Evolutionary conservation across 2,888 invertebrate genomes (phyloP).

Genomic region (Cantharis rustica): DNA sequence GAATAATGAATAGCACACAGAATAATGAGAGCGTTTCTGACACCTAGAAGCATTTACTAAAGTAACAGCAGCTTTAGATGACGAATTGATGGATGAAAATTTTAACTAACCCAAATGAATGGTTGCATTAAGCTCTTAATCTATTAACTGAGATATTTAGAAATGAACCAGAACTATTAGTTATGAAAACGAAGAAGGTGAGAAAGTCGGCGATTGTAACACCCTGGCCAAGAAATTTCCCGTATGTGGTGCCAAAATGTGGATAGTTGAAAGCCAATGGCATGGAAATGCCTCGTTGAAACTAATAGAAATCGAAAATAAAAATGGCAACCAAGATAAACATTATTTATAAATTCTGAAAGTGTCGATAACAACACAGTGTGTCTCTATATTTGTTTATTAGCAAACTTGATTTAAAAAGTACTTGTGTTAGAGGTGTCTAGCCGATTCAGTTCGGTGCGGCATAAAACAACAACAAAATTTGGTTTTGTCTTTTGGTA

Average conservation of each 20-base stretch:
- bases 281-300: neutral
- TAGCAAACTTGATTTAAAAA: neutral
- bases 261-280: neutral
- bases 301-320: neutral
- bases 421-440: too few relatives aligned
- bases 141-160: neutral
- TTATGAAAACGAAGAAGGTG: neutral
- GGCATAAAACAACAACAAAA: too few relatives aligned
- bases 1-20: neutral
- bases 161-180: neutral
- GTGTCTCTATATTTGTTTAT: neutral
- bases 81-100: neutral
- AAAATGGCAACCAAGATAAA: neutral
- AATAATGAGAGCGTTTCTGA: neutral
- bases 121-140: neutral
- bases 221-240: neutral
- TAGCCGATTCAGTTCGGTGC: too few relatives aligned
- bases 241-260: neutral
- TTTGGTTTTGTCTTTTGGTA: too few relatives aligned
- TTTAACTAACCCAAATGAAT: neutral
- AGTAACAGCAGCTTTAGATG: neutral
- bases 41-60: neutral
- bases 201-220: neutral
- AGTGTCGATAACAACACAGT: too few relatives aligned
- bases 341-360: neutral